Conservation (phyloP, 2,113 vertebrate species). For the Perccottus glenii region DNA sequence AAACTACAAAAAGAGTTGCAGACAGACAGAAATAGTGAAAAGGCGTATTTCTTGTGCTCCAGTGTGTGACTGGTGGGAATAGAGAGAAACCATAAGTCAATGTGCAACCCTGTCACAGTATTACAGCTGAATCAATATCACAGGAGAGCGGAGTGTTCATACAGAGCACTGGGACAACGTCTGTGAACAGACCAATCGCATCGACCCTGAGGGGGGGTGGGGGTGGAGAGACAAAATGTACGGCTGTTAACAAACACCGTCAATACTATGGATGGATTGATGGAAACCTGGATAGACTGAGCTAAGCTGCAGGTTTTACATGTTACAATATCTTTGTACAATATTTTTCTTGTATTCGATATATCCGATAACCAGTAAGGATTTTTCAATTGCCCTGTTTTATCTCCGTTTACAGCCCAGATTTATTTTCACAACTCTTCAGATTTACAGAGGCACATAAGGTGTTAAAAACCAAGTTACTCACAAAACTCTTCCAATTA, state of each 20-base stretch:
- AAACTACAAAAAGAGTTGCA: neutral
- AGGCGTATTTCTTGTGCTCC: slow-evolving; percentile 39
- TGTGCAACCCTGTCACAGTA: slow-evolving; percentile 52
- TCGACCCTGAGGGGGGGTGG: slow-evolving; percentile 39
- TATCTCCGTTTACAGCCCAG: neutral
- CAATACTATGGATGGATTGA: slow-evolving; percentile 43
- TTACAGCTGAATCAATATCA: slow-evolving; percentile 68
- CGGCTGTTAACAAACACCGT: slow-evolving; percentile 60
- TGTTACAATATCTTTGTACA: neutral
- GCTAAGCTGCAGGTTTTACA: slow-evolving; percentile 20
- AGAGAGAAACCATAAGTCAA: slow-evolving; percentile 58
- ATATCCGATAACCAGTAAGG: neutral
- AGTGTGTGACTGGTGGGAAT: slow-evolving; percentile 21
- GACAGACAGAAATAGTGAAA: slow-evolving; percentile 11
- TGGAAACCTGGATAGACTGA: slow-evolving; percentile 25
- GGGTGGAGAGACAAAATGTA: slow-evolving; percentile 37
- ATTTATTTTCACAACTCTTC: no score
- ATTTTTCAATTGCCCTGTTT: neutral
- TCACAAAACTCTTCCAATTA: no score
- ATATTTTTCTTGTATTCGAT: neutral
- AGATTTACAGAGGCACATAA: no score
- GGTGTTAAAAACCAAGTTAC: no score
- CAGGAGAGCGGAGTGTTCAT: slow-evolving; percentile 50
- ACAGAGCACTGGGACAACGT: slow-evolving; percentile 27
- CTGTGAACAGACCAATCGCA: slow-evolving; percentile 34